Evolutionary conservation across 1,140 invertebrate genomes (phyloP), one percentile per base, ranked within the genome.

Genomic region (Dermatophagoides farinae): DNA sequence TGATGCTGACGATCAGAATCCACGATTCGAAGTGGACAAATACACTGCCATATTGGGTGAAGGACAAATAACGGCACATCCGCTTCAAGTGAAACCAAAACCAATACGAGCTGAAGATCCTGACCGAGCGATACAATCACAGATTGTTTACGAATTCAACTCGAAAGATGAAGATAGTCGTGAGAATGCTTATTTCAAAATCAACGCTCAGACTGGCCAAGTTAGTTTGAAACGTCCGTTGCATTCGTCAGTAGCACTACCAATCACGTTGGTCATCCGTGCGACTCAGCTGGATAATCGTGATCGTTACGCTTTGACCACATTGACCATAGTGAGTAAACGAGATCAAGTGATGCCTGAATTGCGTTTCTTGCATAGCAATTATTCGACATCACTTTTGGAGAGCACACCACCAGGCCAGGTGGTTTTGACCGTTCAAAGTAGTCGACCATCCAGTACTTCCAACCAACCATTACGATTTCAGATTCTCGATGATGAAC

Each of bases 1-100:
- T 6, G 88, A 93, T 71, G 86, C 87, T 0, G 88, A 93, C 68
- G 88, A 93, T 73, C 88, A 91, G 73, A 91, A 91, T 75, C 88
- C 88, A 5, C 66, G 69, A 49, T 91, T 89, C 72, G 65, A 77
- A 1, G 77, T 82, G 54, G 82, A 88, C 44, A 78, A 83, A 64
- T 92, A 91, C 69, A 79, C 77, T 23, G 78, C 83, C 0, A 71
- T 77, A 18, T 65, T 90, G 55, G 82, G 82, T 0, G 77, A 81
- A 58, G 70, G 76, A 16, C 75, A 78, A 1, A 70, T 73, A 66
- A 71, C 77, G 68, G 84, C 79, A 80, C 80, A 49, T 77, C 77
- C 37, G 4, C 68, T 85, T 38, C 72, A 71, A 39, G 73, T 81
- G 37, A 71, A 76, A 11, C 82, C 81, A 14, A 73, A 74, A 22